These are phyloP conservation scores for Aquatica leii DNA, from an alignment of 2,888 invertebrate species.

Conservation along the genomic window DNA sequence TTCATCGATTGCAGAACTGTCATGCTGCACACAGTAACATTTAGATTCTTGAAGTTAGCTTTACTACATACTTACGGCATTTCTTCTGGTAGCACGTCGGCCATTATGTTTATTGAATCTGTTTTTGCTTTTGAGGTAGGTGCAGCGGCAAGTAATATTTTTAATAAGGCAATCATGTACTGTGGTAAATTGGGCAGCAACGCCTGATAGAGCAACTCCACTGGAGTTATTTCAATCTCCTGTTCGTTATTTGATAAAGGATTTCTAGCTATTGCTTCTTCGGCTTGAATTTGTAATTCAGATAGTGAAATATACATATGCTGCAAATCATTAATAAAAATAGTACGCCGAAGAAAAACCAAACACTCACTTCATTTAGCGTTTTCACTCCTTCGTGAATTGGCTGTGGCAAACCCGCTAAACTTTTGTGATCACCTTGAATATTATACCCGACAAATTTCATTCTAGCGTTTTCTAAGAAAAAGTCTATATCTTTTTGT, in stretches of 20 bases:
- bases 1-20: constrained; percentile 94
- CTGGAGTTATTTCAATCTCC: constrained; percentile 80
- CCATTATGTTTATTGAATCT: constrained; percentile 98
- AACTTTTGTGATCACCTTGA: constrained; percentile 83
- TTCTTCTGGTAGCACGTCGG: constrained; percentile 96
- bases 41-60: background rate
- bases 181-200: constrained; percentile 96
- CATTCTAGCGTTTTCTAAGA: constrained; percentile 87
- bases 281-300: constrained; percentile 90
- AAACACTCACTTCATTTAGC: constrained; percentile 73
- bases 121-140: constrained; percentile 99
- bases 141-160: constrained; percentile 95
- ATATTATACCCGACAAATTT: constrained; percentile 97
- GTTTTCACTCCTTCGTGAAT: constrained; percentile 96
- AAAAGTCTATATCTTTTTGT: constrained; percentile 91
- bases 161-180: constrained; percentile 96
- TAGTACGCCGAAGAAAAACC: background rate
- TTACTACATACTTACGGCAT: constrained; percentile 77
- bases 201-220: constrained; percentile 91
- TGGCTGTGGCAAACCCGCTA: constrained; percentile 95
- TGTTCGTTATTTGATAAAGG: constrained; percentile 87
- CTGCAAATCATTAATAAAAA: too few relatives aligned
- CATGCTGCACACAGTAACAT: constrained; percentile 67
- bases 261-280: constrained; percentile 90
- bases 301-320: constrained; percentile 94